phyloP scores from a whole-genome alignment of 2,797 vertebrate genomes.

The Danio aesculapii region DNA sequence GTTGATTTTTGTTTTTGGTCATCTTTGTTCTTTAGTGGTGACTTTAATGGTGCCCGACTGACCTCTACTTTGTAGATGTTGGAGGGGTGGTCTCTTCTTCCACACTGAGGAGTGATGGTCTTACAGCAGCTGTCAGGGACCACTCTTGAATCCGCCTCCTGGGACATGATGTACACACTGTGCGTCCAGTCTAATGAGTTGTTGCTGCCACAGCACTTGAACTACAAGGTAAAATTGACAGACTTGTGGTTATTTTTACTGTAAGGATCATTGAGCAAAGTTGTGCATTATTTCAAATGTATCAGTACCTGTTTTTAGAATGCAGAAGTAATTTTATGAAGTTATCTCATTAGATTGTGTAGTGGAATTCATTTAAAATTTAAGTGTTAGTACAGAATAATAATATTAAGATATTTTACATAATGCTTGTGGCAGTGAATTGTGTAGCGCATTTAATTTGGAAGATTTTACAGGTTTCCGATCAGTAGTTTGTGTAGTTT shows the following conservation, averaged over 20 bases:
- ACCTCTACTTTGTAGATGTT: constrained; percentile 93
- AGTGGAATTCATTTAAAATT: no score
- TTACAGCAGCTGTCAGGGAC: constrained; percentile 93
- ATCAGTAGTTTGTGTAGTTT: neutral
- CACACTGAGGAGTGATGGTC: constrained; percentile 79
- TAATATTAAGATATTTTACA: no score
- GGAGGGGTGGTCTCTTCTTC: constrained; percentile 86
- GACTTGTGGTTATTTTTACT: neutral
- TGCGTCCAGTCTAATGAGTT: constrained; percentile 82
- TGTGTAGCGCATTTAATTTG: no score
- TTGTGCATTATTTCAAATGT: neutral
- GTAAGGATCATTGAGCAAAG: neutral
- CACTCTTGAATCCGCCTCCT: constrained; percentile 66
- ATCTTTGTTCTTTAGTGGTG: no score
- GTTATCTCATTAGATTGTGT: no score
- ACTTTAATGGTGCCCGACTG: constrained; percentile 50
- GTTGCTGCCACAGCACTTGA: constrained; percentile 90
- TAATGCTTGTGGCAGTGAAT: no score
- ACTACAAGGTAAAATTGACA: constrained; percentile 69
- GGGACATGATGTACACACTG: constrained; percentile 78
- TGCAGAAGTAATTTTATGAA: no score
- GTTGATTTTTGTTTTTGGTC: no score
- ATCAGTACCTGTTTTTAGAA: neutral
- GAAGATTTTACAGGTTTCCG: neutral
- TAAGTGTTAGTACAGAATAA: no score